phyloP scores from a whole-genome alignment of 2,888 invertebrate species.

The Heliconius ismenius region DNA sequence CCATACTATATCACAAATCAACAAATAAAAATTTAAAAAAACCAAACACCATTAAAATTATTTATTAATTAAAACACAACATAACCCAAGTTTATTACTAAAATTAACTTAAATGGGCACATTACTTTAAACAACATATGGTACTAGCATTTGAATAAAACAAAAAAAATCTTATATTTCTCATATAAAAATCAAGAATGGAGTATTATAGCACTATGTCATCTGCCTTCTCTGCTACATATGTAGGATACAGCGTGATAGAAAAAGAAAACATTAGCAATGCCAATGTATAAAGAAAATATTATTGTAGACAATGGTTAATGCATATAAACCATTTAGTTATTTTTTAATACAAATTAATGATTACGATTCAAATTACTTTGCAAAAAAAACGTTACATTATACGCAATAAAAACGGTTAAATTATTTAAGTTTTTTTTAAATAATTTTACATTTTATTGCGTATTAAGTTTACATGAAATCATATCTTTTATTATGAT shows the following conservation, averaged over 20 bases:
- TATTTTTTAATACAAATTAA: too few relatives aligned
- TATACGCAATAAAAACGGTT: too few relatives aligned
- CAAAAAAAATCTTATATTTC: background rate
- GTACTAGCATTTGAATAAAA: background rate
- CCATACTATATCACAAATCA: background rate
- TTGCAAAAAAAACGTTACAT: too few relatives aligned
- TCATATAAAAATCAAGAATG: background rate
- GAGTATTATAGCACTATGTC: background rate
- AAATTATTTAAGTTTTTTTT: too few relatives aligned
- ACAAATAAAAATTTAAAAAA: background rate
- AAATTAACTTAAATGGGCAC: background rate
- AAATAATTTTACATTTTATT: too few relatives aligned
- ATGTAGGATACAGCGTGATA: background rate
- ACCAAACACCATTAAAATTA: background rate
- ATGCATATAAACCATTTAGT: too few relatives aligned
- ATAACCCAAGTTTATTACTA: background rate
- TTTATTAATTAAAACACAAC: slow-evolving; percentile 11
- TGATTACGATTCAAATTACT: too few relatives aligned
- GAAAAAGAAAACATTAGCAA: background rate
- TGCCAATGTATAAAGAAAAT: too few relatives aligned
- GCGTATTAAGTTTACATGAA: too few relatives aligned
- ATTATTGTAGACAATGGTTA: too few relatives aligned
- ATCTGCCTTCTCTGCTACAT: background rate
- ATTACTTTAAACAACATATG: background rate
- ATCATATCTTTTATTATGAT: too few relatives aligned